These are phyloP conservation scores for Petaurus breviceps DNA, from an alignment of 2,113 vertebrate genomes.

Conservation along the genomic window DNA sequence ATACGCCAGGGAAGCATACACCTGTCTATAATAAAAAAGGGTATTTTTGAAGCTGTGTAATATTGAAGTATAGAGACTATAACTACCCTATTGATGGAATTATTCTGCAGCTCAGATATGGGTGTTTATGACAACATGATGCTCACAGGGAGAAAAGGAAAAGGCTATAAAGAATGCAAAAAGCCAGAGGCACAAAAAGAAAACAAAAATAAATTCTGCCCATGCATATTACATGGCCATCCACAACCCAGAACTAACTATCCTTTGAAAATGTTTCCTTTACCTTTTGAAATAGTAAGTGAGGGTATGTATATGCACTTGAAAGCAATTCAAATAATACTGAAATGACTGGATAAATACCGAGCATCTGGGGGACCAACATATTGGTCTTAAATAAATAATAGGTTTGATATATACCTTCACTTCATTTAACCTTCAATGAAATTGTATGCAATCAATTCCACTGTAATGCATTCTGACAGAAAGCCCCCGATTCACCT, in stretches of 20 bases:
- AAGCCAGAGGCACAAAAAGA: background rate
- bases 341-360: constrained; percentile 13
- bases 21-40: background rate
- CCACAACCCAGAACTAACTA: background rate
- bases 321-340: constrained; percentile 10
- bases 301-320: background rate
- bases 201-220: background rate
- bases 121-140: background rate
- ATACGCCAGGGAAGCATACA: background rate
- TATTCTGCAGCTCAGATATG: background rate
- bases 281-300: background rate
- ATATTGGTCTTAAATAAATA: constrained; percentile 24
- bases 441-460: constrained; percentile 13
- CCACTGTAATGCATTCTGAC: too few species aligned
- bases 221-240: background rate
- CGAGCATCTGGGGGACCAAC: background rate
- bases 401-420: background rate
- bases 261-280: background rate
- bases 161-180: constrained; percentile 7
- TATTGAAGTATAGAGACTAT: background rate
- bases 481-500: background rate
- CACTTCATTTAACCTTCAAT: background rate
- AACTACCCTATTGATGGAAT: background rate
- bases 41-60: background rate
- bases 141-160: background rate